These are phyloP conservation scores for Caenorhabditis tropicalis DNA, from an alignment of 1,140 invertebrate genomes.

Conservation along the genomic window DNA sequence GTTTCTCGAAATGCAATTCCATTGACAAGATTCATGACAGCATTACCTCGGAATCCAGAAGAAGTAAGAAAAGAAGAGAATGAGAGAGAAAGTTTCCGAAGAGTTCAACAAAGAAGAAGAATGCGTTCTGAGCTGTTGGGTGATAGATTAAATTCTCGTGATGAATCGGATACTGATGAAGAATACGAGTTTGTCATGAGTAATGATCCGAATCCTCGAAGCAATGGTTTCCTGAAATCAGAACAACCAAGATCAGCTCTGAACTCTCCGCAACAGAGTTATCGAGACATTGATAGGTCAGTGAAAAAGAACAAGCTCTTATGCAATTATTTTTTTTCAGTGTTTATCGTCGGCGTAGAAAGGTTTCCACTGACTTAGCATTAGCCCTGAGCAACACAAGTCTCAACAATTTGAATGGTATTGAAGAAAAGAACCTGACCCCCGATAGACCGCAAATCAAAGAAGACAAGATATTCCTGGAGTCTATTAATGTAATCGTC, in stretches of 20 bases:
- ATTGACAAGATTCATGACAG: constrained; percentile 25
- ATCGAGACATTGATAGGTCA: constrained; percentile 51
- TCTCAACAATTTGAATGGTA: constrained; percentile 13
- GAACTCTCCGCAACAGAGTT: constrained; percentile 50
- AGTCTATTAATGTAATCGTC: constrained; percentile 17
- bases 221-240: constrained; percentile 14
- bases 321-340: background rate
- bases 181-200: constrained; percentile 33
- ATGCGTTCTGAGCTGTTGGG: background rate
- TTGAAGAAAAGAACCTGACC: constrained; percentile 18
- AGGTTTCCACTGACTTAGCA: constrained; percentile 36
- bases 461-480: constrained; percentile 13
- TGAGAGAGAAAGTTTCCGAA: constrained; percentile 11
- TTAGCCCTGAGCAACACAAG: constrained; percentile 37
- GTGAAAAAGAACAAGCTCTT: background rate
- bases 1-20: constrained; percentile 48
- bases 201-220: constrained; percentile 15
- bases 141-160: background rate
- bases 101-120: background rate
- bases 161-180: background rate
- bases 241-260: constrained; percentile 31
- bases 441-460: constrained; percentile 21
- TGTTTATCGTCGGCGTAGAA: constrained; percentile 48
- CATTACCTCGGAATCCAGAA: constrained; percentile 2
- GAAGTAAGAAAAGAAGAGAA: constrained; percentile 17